A percentile compares a stretch with the other conserved stretches of the same genome.
Conservation (phyloP, 2,888 invertebrate genomes). For the Perithous albicinctus region DNA sequence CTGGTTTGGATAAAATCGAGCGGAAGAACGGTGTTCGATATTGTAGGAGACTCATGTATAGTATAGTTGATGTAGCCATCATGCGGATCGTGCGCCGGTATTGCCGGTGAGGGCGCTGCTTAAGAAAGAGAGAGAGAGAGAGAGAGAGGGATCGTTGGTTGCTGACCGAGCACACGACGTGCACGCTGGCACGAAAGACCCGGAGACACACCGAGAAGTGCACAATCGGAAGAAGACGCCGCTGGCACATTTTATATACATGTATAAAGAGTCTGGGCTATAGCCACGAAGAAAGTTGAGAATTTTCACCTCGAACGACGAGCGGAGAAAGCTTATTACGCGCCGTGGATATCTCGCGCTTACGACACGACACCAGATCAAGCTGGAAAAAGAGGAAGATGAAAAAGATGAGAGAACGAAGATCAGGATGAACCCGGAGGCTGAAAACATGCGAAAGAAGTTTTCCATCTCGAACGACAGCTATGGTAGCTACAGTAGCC, state of each 20-base stretch:
- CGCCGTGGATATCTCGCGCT: conserved; percentile 67
- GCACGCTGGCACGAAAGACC: conserved; percentile 45
- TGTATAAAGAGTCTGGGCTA: conserved; percentile 17
- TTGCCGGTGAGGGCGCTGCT: background rate
- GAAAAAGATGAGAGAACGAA: conserved; percentile 22
- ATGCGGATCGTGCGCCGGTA: conserved; percentile 30
- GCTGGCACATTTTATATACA: conserved; percentile 21
- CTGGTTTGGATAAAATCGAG: conserved; percentile 40
- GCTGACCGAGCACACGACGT: conserved; percentile 25
- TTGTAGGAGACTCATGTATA: conserved; percentile 7
- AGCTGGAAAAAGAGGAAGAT: conserved; percentile 24
- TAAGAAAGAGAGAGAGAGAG: no score
- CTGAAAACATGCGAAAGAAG: background rate
- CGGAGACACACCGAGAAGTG: conserved; percentile 40
- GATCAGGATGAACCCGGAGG: background rate
- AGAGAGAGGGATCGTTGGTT: background rate
- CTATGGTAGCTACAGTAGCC: background rate
- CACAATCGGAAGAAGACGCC: conserved; percentile 65
- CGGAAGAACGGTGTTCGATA: conserved; percentile 51
- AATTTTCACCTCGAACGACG: conserved; percentile 71
- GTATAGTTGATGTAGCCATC: conserved; percentile 8
- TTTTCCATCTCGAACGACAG: background rate
- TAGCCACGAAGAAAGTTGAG: conserved; percentile 70
- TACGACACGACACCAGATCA: conserved; percentile 66
- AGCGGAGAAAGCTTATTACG: conserved; percentile 73